Evolutionary conservation across 2,797 vertebrate species (phyloP).

Genomic region (Lophius americanus): DNA sequence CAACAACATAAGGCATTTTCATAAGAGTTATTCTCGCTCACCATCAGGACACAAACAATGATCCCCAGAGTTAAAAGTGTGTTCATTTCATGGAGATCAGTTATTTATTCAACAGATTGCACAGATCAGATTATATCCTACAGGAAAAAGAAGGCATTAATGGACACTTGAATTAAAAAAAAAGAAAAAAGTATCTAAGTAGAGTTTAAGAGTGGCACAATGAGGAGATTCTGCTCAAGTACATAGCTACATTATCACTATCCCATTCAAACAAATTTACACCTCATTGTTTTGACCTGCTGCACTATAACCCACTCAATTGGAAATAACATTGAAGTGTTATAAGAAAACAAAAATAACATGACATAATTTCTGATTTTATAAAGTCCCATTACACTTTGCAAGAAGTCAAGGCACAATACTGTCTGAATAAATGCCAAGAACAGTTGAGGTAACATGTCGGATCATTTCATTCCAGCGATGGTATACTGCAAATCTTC

Average conservation of each 20-base stretch:
- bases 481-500: not conserved
- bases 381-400: not conserved
- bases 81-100: not conserved
- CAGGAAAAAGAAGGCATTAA: not conserved
- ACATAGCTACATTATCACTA: not conserved
- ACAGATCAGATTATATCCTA: not conserved
- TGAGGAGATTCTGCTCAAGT: no score
- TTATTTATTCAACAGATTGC: constrained; percentile 13
- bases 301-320: constrained; percentile 4
- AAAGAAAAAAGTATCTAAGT: not conserved
- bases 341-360: constrained; percentile 14
- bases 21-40: not conserved
- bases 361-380: constrained; percentile 7
- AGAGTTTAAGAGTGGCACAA: no score
- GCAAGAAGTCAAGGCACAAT: not conserved
- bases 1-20: not conserved
- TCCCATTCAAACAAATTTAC: not conserved
- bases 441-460: not conserved
- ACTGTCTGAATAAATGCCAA: not conserved
- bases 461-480: not conserved
- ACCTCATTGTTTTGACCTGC: not conserved
- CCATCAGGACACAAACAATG: not conserved
- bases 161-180: not conserved
- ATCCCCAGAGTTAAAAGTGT: no score
- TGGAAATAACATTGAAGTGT: constrained; percentile 5